Evolutionary conservation across 2,888 invertebrate species (phyloP).

Genomic region (Disparrhopalites patrizii): DNA sequence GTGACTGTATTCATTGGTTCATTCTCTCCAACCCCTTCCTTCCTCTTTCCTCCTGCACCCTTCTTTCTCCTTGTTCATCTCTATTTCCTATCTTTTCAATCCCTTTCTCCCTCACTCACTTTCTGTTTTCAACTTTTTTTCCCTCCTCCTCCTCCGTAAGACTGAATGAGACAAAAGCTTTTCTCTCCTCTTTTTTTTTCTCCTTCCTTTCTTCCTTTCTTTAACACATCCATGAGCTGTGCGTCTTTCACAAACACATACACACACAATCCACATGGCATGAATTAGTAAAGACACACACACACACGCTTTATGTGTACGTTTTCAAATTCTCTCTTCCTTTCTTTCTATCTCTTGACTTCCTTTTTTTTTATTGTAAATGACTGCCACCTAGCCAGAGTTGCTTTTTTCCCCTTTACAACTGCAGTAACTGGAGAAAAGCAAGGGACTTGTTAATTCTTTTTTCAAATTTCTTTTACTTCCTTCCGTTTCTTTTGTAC

Average conservation of each 20-base stretch:
- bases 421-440: too few relatives aligned
- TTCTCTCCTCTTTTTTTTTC: background rate
- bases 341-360: background rate
- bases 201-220: background rate
- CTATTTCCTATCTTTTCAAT: background rate
- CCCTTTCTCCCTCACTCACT: conserved; percentile 11
- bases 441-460: too few relatives aligned
- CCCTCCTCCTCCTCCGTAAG: too few relatives aligned
- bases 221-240: background rate
- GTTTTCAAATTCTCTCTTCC: background rate
- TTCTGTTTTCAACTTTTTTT: too few relatives aligned
- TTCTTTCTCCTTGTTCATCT: background rate
- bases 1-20: background rate
- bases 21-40: background rate
- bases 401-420: too few relatives aligned
- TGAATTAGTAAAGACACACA: too few relatives aligned
- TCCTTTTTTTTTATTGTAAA: background rate
- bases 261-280: too few relatives aligned
- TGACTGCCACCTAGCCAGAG: background rate
- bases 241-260: too few relatives aligned
- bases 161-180: background rate
- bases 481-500: too few relatives aligned
- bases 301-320: too few relatives aligned
- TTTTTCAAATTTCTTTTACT: too few relatives aligned
- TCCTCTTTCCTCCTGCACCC: background rate